A percentile compares a stretch with the other conserved stretches of the same genome.
phyloP scores from a whole-genome alignment of 1,140 invertebrate genomes.

The Phenacoccus solenopsis region DNA sequence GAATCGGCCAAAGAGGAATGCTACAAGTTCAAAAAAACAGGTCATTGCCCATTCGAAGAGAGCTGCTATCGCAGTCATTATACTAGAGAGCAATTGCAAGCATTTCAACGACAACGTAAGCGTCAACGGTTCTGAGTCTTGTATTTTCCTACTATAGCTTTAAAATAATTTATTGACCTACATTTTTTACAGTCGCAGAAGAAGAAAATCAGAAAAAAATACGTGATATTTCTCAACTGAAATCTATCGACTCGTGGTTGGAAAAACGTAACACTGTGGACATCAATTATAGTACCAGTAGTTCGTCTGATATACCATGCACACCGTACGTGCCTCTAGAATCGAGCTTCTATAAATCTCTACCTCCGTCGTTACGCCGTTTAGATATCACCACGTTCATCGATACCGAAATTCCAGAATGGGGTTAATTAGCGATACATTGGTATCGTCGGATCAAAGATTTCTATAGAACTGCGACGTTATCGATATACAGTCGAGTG shows the following conservation, averaged over 20 bases:
- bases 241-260: background rate
- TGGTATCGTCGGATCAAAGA: no score
- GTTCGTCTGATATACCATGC: background rate
- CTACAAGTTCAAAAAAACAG: slow-evolving; percentile 22
- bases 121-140: background rate
- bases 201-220: background rate
- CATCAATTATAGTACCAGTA: background rate
- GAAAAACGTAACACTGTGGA: background rate
- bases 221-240: background rate
- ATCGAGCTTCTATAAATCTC: background rate
- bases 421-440: background rate
- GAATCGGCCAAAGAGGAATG: slow-evolving; percentile 25
- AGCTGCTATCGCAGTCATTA: slow-evolving; percentile 26
- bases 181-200: background rate
- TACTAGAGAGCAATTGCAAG: slow-evolving; percentile 22
- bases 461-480: background rate
- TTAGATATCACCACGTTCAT: background rate
- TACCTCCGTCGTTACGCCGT: background rate
- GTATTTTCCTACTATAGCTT: background rate
- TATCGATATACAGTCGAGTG: no score
- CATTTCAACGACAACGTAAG: slow-evolving; percentile 22
- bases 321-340: background rate
- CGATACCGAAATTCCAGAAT: background rate
- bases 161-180: background rate
- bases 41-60: slow-evolving; percentile 25